A percentile compares a stretch with the other conserved stretches of the same genome.
Evolutionary conservation across 1,140 invertebrate genomes (phyloP).

Genomic region (Cydia fagiglandana): DNA sequence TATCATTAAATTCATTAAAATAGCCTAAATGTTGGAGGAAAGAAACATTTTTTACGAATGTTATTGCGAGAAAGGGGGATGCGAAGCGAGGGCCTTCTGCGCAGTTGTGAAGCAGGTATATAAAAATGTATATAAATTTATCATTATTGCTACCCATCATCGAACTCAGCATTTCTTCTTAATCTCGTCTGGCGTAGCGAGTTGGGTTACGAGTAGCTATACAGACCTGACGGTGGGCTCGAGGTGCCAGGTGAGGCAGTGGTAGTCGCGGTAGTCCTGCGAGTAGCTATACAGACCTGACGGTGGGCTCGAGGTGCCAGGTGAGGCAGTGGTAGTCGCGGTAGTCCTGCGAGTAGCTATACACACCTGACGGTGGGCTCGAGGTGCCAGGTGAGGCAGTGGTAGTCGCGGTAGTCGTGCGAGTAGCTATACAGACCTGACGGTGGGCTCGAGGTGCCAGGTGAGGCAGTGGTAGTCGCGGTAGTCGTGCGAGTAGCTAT

Average conservation of each 20-base stretch:
- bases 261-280: slow-evolving; percentile 94
- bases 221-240: slow-evolving; percentile 96
- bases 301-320: slow-evolving; percentile 98
- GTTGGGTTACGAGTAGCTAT: not conserved
- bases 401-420: slow-evolving; percentile 94
- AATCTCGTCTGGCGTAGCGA: too few relatives aligned
- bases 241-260: slow-evolving; percentile 98
- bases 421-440: slow-evolving; percentile 83
- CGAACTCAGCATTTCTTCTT: too few relatives aligned
- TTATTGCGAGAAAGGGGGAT: too few relatives aligned
- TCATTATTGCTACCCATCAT: too few relatives aligned
- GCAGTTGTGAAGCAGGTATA: too few relatives aligned
- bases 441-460: slow-evolving; percentile 98
- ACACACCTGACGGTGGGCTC: slow-evolving; percentile 96
- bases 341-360: slow-evolving; percentile 85
- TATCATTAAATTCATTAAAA: too few relatives aligned
- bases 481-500: slow-evolving; percentile 85
- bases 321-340: slow-evolving; percentile 96
- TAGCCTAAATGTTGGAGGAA: too few relatives aligned
- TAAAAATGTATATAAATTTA: too few relatives aligned
- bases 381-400: slow-evolving; percentile 98
- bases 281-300: slow-evolving; percentile 83
- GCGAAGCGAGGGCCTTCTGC: too few relatives aligned
- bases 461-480: slow-evolving; percentile 96
- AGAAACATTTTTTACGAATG: too few relatives aligned